Base-by-base conservation (phyloP, 2,113 vertebrate species). In the Herpailurus yagouaroundi region DNA sequence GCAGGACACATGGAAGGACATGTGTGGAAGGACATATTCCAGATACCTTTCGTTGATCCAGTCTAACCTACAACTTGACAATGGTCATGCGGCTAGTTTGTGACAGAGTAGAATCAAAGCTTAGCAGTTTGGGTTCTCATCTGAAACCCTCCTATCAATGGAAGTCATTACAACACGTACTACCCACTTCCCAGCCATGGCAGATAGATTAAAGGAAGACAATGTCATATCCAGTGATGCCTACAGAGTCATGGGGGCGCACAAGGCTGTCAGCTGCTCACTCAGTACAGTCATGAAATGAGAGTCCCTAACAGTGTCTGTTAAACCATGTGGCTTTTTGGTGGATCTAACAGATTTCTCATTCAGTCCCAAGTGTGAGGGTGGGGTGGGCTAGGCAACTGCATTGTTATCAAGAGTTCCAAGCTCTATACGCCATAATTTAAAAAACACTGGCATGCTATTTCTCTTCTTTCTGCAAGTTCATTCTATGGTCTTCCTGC, bases 341-440 rank as follows among this genome's bases (percentile, higher is more conserved):
- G 31, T 15, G 73, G 33, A 66, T 27, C 19, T n/a, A 55, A 45
- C 0, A 68, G 48, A 81, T 68, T 88, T 88, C 84, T 38, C 5
- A 83, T 87, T 90, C 69, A 92, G 27, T 85, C 25, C 48, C 80
- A 50, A n/a, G 19, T 16, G 14, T 41, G 57, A 21, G 19, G 21
- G 21, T 60, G 57, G 57, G 21, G 57, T 60, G n/a, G 19, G 2
- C 25, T 1, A 13, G 55, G 16, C 19, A 92, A 68, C 5, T 66
- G 21, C 13, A 36, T 68, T 97, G 81, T 93, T 92, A 60, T 74
- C 48, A 87, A 77, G 55, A 36, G 33, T 25, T 87, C 55, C 60
- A 14, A 73, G 2, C n/a, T 79, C 29, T 87, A 14, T n/a, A 27
- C 16, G 81, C 23, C 50, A 77, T 50, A 68, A 0, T 73, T 29